These are phyloP conservation scores for Darevskia nairensis DNA, from an alignment of 2,797 vertebrate genomes.

Conservation along the genomic window DNA sequence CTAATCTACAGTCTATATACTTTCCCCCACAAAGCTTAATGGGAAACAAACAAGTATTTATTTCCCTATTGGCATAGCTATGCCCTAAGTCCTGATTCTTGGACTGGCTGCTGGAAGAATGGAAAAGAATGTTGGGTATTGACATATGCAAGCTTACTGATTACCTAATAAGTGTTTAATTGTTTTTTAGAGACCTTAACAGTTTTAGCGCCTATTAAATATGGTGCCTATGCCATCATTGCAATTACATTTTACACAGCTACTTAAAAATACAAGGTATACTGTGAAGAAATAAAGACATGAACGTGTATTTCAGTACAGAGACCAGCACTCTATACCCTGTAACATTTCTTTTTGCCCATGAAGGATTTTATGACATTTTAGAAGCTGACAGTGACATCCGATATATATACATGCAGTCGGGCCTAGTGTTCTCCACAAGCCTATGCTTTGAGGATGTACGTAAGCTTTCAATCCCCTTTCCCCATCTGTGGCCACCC, in stretches of 20 bases:
- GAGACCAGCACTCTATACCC: constrained; percentile 15
- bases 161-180: background rate
- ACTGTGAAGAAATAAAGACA: constrained; percentile 9
- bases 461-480: background rate
- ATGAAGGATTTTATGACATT: constrained; percentile 2
- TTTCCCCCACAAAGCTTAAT: background rate
- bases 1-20: background rate
- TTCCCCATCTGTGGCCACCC: constrained; percentile 12
- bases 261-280: background rate
- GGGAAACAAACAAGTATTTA: background rate
- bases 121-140: background rate
- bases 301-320: background rate
- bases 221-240: background rate
- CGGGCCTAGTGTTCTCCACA: constrained; percentile 5
- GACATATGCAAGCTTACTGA: background rate
- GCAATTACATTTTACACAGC: background rate
- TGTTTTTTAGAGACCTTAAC: background rate
- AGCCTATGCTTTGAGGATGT: background rate
- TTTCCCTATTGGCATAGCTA: background rate
- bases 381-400: constrained; percentile 7
- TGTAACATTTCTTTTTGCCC: background rate
- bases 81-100: background rate
- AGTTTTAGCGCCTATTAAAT: background rate
- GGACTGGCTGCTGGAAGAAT: background rate
- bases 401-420: constrained; percentile 19